A percentile compares a stretch with the other conserved stretches of the same genome.
Conservation (phyloP, 2,888 invertebrate genomes). For the Drosophila trichaetosa region DNA sequence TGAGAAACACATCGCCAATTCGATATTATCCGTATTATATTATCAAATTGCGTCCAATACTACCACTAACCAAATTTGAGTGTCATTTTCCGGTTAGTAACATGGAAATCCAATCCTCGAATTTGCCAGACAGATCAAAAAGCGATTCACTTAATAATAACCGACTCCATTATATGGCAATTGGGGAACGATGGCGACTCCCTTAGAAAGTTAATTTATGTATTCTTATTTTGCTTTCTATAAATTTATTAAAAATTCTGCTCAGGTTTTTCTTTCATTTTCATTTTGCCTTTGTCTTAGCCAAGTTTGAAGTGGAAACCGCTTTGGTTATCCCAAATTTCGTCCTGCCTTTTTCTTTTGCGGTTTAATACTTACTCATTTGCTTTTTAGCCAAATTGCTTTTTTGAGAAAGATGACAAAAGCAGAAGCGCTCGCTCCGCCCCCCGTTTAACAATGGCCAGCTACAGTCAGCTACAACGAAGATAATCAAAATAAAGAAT, state of each 20-base stretch:
- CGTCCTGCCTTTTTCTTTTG: slow-evolving; percentile 6
- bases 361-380: slow-evolving; percentile 74
- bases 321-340: slow-evolving; percentile 32
- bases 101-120: slow-evolving; percentile 17
- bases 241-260: slow-evolving; percentile 38
- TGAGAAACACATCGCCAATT: neutral
- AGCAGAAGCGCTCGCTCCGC: slow-evolving; percentile 20
- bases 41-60: neutral
- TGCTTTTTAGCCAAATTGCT: slow-evolving; percentile 71
- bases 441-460: slow-evolving; percentile 9
- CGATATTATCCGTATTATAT: neutral
- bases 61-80: neutral
- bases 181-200: slow-evolving; percentile 39
- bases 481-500: slow-evolving; percentile 29
- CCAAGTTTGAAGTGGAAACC: slow-evolving; percentile 40
- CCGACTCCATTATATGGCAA: slow-evolving; percentile 70
- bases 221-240: slow-evolving; percentile 4
- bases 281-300: slow-evolving; percentile 29
- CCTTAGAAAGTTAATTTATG: slow-evolving; percentile 52
- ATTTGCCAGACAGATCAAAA: slow-evolving; percentile 69
- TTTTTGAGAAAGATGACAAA: slow-evolving; percentile 62
- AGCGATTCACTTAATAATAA: slow-evolving; percentile 66
- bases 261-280: slow-evolving; percentile 25
- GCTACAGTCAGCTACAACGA: neutral
- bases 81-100: neutral